Percentiles rank a stretch among this genome's conserved stretches.
Evolutionary conservation across 1,140 invertebrate genomes (phyloP).

Genomic region (Eriosoma lanigerum): DNA sequence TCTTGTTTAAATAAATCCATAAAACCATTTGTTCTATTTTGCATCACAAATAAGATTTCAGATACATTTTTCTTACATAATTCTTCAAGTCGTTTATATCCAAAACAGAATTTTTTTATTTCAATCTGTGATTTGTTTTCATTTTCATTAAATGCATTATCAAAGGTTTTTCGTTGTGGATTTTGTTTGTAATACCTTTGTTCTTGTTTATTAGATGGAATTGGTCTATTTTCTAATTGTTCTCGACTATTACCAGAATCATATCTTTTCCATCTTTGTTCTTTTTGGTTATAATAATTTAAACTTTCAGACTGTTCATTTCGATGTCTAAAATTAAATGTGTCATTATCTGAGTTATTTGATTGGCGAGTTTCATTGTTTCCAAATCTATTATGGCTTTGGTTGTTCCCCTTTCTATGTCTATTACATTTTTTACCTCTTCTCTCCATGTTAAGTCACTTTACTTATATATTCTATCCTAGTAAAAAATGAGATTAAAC

Average conservation of each 20-base stretch:
- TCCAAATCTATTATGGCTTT: no score
- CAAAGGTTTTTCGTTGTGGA: not conserved
- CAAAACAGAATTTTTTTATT: constrained; percentile 20
- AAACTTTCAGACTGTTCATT: not conserved
- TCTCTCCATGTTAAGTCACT: no score
- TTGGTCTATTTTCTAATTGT: no score
- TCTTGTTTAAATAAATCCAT: constrained; percentile 20
- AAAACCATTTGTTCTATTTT: constrained; percentile 24
- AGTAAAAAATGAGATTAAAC: no score
- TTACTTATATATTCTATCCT: no score
- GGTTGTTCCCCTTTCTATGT: no score
- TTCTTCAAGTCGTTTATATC: constrained; percentile 45
- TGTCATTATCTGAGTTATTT: not conserved
- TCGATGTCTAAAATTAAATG: not conserved
- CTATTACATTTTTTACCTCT: no score
- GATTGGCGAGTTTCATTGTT: not conserved
- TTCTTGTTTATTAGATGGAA: not conserved
- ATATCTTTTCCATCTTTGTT: not conserved
- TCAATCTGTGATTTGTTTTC: not conserved
- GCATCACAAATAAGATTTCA: constrained; percentile 45
- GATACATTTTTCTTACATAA: constrained; percentile 38
- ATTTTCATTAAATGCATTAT: not conserved
- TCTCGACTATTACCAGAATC: not conserved
- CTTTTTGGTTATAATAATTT: not conserved
- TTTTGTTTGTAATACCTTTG: not conserved